Base-by-base conservation (phyloP, 1,140 invertebrate species). In the Sweltsa coloradensis region DNA sequence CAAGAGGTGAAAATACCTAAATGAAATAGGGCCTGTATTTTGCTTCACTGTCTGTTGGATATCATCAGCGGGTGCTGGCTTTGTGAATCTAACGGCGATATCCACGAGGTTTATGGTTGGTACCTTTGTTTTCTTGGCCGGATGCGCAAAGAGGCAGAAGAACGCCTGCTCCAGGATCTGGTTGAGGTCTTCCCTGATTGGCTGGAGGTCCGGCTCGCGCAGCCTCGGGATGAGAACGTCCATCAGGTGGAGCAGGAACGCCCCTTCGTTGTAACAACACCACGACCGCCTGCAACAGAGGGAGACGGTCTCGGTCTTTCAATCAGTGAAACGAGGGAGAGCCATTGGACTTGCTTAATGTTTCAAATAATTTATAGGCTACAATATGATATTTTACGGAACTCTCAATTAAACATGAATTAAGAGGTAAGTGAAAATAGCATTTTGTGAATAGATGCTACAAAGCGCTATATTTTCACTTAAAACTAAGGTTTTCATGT, bases 141-240 rank as follows among this genome's bases (percentile, higher is more conserved):
- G 85, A 69, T 92, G 85, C 18, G 81, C 79, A 63, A 87, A 95
- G 2, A 96, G 66, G 63, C 91, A 96, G 61, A 78, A 91, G 40
- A 93, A 81, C 55, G 85, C 82, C 63, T 96, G 90, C 56, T 94
- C 89, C 47, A 93, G 67, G 45, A 83, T 77, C 46, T 83, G 78
- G 34, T 74, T 72, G 3, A 90, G 65, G 62, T 73, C 74, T 52
- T 77, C 70, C 55, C 69, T 63, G 41, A 70, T 60, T 66, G 54
- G 54, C 40, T 51, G 54, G 29, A 44, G 57, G 63, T 58, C 65
- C 41, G 69, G 69, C n/a, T 71, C 65, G 25, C 74, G 74, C 18
- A 84, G 61, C 49, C 79, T 71, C 5, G 79, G 74, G 13, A 84
- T 71, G 2, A 92, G 67, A 9, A 77, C 72, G 53, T 87, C 78